Evolutionary conservation across 2,113 vertebrate species (phyloP).

Genomic region (Silurus meridionalis): DNA sequence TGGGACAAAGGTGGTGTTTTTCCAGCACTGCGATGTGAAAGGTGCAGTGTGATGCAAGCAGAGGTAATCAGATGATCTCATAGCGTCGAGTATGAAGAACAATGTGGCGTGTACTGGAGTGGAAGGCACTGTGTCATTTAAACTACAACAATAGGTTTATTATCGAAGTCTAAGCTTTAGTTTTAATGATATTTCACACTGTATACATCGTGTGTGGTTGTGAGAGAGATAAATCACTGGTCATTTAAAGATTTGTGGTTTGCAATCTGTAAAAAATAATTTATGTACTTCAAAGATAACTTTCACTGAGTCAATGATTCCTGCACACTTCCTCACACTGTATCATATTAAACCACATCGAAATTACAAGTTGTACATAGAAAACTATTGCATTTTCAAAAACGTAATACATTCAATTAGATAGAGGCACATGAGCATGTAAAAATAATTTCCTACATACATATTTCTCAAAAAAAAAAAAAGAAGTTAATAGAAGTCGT

Average conservation of each 20-base stretch:
- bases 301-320: not conserved
- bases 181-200: not conserved
- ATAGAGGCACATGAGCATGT: not conserved
- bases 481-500: not conserved
- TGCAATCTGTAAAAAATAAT: not conserved
- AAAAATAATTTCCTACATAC: not conserved
- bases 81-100: not conserved
- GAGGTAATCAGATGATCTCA: not conserved
- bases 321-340: not conserved
- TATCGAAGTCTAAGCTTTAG: not conserved
- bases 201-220: not conserved
- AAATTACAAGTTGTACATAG: not conserved
- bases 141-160: not conserved
- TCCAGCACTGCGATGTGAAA: not conserved
- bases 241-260: not conserved
- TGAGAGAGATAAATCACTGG: not conserved
- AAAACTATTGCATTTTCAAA: not conserved
- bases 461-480: not conserved
- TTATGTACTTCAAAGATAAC: not conserved
- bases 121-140: not conserved
- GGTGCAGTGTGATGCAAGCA: not conserved
- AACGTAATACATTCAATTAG: not conserved
- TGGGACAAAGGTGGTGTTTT: not conserved
- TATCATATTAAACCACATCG: not conserved
- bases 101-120: not conserved